phyloP scores from a whole-genome alignment of 2,797 vertebrate species.

The Gymnocypris eckloni region DNA sequence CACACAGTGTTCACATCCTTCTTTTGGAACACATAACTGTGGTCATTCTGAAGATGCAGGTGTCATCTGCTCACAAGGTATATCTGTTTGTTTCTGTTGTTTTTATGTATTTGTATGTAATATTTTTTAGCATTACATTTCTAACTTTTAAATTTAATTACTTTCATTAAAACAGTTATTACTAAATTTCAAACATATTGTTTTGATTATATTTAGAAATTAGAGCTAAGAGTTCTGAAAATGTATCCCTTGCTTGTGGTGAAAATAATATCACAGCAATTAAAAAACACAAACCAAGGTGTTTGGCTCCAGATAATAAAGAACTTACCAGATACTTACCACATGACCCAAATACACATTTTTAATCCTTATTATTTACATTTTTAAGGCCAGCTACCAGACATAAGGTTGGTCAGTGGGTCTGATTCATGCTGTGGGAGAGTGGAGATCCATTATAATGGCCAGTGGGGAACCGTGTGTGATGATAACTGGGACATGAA shows the following conservation, averaged over 20 bases:
- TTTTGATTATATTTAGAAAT: too few relatives aligned
- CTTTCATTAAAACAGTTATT: too few relatives aligned
- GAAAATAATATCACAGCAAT: not conserved
- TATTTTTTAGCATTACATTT: too few relatives aligned
- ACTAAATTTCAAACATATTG: too few relatives aligned
- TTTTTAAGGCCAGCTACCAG: not conserved
- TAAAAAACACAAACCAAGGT: not conserved
- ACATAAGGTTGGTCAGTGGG: not conserved
- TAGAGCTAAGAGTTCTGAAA: too few relatives aligned
- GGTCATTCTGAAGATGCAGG: not conserved
- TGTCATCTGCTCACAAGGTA: constrained; percentile 26
- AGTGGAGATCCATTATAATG: not conserved
- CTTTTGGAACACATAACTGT: constrained; percentile 19
- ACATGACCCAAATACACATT: not conserved
- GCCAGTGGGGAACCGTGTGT: not conserved
- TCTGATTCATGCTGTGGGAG: constrained; percentile 14
- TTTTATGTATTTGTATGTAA: too few relatives aligned
- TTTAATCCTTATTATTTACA: not conserved
- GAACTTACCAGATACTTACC: not conserved
- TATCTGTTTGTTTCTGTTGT: too few relatives aligned
- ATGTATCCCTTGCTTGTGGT: not conserved
- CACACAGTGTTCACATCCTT: not conserved
- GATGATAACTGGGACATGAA: constrained; percentile 8
- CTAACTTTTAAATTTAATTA: too few relatives aligned
- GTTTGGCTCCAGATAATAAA: not conserved